Percentiles rank a stretch among this genome's conserved stretches.
phyloP scores from a whole-genome alignment of 2,113 vertebrate genomes.

The Sapayoa aenigma region DNA sequence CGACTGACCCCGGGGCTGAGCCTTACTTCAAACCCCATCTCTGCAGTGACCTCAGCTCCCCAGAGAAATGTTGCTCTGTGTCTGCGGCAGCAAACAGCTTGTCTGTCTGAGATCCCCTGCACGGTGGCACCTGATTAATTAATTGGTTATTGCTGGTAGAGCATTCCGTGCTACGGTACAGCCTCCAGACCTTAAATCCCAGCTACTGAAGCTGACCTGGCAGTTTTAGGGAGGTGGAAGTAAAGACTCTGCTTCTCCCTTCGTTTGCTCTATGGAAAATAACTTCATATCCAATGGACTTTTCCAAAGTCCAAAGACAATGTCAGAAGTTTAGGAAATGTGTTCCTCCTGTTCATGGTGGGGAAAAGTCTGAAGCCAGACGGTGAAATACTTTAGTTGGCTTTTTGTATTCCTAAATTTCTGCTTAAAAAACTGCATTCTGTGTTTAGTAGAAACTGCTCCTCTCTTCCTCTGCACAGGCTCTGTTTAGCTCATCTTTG shows the following conservation, averaged over 20 bases:
- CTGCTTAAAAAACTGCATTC: neutral
- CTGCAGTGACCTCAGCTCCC: constrained; percentile 31
- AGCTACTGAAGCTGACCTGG: neutral
- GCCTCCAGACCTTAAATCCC: constrained; percentile 12
- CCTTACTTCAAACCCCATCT: neutral
- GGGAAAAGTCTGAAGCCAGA: neutral
- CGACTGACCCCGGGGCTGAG: neutral
- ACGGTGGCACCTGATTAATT: constrained; percentile 57
- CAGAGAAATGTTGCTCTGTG: constrained; percentile 40
- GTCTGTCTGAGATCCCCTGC: constrained; percentile 47
- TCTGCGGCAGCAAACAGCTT: constrained; percentile 11
- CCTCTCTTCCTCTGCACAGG: neutral
- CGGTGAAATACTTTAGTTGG: neutral
- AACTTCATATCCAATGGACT: neutral
- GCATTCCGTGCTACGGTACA: neutral
- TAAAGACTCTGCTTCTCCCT: neutral
- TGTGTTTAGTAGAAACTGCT: neutral
- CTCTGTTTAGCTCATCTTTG: neutral
- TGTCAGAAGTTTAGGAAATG: neutral
- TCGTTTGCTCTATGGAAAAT: neutral
- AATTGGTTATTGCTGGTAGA: constrained; percentile 50
- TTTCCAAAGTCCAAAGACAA: neutral
- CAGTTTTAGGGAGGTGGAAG: neutral
- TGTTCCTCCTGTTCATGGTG: neutral
- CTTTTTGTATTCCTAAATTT: neutral